Base-by-base conservation (phyloP, 2,113 vertebrate genomes). In the Chiloscyllium plagiosum region DNA sequence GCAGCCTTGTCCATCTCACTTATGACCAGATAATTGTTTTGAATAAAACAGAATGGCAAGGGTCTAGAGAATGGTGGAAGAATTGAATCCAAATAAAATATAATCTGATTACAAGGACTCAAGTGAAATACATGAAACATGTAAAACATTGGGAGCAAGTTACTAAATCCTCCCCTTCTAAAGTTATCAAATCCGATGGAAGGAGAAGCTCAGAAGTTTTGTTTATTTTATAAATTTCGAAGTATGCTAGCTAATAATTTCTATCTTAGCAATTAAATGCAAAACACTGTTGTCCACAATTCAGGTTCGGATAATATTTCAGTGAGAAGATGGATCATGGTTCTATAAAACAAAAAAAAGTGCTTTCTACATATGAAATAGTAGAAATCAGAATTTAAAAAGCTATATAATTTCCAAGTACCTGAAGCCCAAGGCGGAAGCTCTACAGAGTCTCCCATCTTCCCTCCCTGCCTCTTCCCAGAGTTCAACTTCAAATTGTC, bases 341-440 rank as follows among this genome's bases (percentile, higher is more conserved):
- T 8, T 33, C 8, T 76, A 12, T 10, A 76, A 76, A 76, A 69
- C 1, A 2, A 33, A 76, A 90, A 4, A 76, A 7, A 87, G 50
- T 80, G 10, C 24, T 50, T 10, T 89, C 29, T 12, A 56, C 33
- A 26, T 52, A 56, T n/a, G 52, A 52, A 61, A 90, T 90, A 61
- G 10, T 12, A 72, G 12, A 76, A 95, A n/a, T 2, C 61, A 72
- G 42, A 95, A 33, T 69, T 72, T 72, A 52, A 76, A 17, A 47
- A 90, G 29, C 7, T 72, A 19, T 2, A 95, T 26, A 42, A 95
- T 47, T 8, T 94, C 19, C 26, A 96, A 96, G 96, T 97, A 99
- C 99, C 98, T 97, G 97, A 97, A 61, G 99, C 98, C 99, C 99
- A 99, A 0, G 97, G 97, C 0, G 99, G 99, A 83, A 99, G 98